Evolutionary conservation across 2,797 vertebrate genomes (phyloP), one percentile per base, ranked within the genome.

Genomic region (Acanthurus lineatus): DNA sequence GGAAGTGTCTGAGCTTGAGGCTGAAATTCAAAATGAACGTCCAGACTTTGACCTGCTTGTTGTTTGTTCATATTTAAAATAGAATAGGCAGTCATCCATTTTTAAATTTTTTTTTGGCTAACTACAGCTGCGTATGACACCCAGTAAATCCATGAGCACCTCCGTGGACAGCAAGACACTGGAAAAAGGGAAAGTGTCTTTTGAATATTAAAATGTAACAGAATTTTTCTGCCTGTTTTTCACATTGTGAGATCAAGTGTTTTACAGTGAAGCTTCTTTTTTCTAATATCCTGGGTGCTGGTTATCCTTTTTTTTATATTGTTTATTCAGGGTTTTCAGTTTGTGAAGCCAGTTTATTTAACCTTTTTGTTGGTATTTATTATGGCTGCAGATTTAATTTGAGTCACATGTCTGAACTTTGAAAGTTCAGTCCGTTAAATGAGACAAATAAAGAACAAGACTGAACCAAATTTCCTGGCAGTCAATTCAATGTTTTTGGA

Each of bases 1-100:
- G 53, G 68, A 48, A 48, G 62, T 14, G 44, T 77, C 70, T 73
- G 25, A 16, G 68, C 60, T 57, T 2, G 25, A 59, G 38, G 40
- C 54, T n/a, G 38, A 59, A 8, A 1, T 20, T 58, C 17, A 19
- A 15, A 57, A 48, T 48, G 15, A 35, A 57, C 40, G 48, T 61
- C 56, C 64, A 44, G 6, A 68, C 48, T 52, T 38, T 54, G 40
- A 38, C 57, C 40, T 8, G 42, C 32, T 69, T 14, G 19, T 48
- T 56, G 42, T 48, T 54, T 54, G 48, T 47, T 68, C 45, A 15
- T 40, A 15, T 35, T 51, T 15, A 44, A 25, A 74, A 17, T 9
- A 32, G 47, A 59, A 62, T 59, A 17, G 35, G 63, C 14, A 22
- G 28, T 17, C 6, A 3, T 59, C 5, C n/a, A 12, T n/a, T 6